Evolutionary conservation across 2,888 invertebrate genomes (phyloP).

Genomic region (Harmothoe impar): DNA sequence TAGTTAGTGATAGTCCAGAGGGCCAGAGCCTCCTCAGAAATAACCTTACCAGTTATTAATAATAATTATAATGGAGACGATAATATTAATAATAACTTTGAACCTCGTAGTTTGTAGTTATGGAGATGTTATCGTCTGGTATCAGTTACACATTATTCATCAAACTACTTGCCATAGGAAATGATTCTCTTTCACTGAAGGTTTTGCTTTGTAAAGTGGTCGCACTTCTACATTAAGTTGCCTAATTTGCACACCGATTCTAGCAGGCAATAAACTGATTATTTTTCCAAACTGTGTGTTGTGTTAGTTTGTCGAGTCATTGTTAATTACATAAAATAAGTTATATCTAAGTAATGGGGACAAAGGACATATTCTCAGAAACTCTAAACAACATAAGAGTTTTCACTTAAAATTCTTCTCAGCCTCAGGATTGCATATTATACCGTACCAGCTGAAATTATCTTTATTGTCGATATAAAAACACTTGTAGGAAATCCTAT

Average conservation of each 20-base stretch:
- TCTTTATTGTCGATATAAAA: no score
- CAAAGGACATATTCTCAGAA: no score
- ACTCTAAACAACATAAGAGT: no score
- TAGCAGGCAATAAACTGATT: conserved; percentile 60
- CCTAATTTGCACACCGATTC: conserved; percentile 57
- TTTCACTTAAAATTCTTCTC: no score
- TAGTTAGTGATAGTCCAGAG: not conserved
- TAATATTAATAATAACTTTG: not conserved
- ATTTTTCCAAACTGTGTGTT: conserved; percentile 42
- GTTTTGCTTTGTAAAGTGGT: conserved; percentile 52
- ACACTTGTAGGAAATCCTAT: no score
- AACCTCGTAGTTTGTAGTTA: conserved; percentile 13
- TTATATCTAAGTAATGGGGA: no score
- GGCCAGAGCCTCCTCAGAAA: not conserved
- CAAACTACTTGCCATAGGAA: conserved; percentile 54
- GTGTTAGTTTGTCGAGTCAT: not conserved
- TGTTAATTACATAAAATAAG: no score
- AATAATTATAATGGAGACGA: not conserved
- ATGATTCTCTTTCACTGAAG: conserved; percentile 30
- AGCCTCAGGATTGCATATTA: no score
- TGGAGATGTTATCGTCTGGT: conserved; percentile 31
- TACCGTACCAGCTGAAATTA: no score
- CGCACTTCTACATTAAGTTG: conserved; percentile 38
- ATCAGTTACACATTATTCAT: conserved; percentile 32
- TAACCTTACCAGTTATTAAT: conserved; percentile 25